Percentiles rank a stretch among this genome's conserved stretches.
Conservation (phyloP, 2,797 vertebrate species). For the Propithecus perrieri region DNA sequence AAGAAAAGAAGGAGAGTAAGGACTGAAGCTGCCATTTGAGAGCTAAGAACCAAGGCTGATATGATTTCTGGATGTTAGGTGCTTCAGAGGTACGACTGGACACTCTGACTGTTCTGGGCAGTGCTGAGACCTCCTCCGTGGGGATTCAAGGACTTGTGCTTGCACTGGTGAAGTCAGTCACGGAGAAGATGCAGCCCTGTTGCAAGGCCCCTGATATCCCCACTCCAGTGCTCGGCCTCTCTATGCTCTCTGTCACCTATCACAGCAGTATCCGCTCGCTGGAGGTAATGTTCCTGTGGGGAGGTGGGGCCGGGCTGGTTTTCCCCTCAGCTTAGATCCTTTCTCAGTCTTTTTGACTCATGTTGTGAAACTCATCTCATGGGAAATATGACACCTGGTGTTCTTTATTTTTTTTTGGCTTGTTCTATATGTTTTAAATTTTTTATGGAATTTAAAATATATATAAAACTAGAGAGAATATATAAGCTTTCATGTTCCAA, state of each 20-base stretch:
- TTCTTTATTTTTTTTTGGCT: neutral
- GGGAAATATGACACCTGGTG: neutral
- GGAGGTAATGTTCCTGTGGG: conserved; percentile 86
- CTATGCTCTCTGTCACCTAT: conserved; percentile 89
- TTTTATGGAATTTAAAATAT: conserved; percentile 1
- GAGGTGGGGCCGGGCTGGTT: neutral
- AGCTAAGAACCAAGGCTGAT: neutral
- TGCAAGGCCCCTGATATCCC: conserved; percentile 89
- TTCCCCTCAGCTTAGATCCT: neutral
- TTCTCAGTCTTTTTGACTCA: neutral
- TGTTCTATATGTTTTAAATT: neutral
- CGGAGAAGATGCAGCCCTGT: conserved; percentile 94
- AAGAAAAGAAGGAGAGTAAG: neutral
- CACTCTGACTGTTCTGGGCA: conserved; percentile 88
- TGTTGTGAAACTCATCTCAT: neutral
- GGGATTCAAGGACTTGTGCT: conserved; percentile 92
- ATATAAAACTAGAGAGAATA: neutral
- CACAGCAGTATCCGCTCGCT: conserved; percentile 90
- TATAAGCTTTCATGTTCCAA: neutral
- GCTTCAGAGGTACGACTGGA: conserved; percentile 94
- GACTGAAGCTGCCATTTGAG: neutral
- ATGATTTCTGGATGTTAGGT: conserved; percentile 84
- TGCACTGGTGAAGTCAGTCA: conserved; percentile 90
- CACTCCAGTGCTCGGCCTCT: conserved; percentile 88
- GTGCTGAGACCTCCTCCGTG: conserved; percentile 89